Conservation (phyloP, 2,113 vertebrate genomes). For the Mugil cephalus region DNA sequence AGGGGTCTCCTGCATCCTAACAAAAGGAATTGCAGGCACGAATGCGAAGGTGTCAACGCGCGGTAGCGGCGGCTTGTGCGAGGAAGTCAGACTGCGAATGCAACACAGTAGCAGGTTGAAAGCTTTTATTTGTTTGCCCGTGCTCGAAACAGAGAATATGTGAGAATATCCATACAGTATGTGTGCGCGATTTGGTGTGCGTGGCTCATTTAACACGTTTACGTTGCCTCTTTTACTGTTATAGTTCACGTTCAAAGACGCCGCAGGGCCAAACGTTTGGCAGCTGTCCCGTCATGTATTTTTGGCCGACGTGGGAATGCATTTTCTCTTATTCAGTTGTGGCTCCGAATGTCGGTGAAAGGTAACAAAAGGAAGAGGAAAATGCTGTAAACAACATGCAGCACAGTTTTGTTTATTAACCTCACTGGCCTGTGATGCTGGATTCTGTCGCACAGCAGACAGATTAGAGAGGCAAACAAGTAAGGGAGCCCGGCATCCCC, state of each 20-base stretch:
- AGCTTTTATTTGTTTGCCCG: background rate
- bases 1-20: constrained; percentile 50
- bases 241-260: background rate
- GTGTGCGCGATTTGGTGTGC: background rate
- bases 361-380: background rate
- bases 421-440: background rate
- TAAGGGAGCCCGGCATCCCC: constrained; percentile 7
- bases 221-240: background rate
- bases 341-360: constrained; percentile 3
- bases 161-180: background rate
- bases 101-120: constrained; percentile 18
- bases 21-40: constrained; percentile 30
- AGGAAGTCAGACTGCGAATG: constrained; percentile 9
- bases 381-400: constrained; percentile 18
- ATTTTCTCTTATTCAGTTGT: background rate
- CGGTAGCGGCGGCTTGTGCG: background rate
- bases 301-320: constrained; percentile 6
- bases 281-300: constrained; percentile 37
- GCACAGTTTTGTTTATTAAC: constrained; percentile 10
- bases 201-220: constrained; percentile 8
- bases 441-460: background rate
- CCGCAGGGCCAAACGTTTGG: constrained; percentile 12
- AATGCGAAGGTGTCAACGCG: constrained; percentile 19
- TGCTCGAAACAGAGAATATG: background rate
- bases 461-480: constrained; percentile 20